Evolutionary conservation across 2,888 invertebrate species (phyloP).

Genomic region (Rhorus exstirpatorius): DNA sequence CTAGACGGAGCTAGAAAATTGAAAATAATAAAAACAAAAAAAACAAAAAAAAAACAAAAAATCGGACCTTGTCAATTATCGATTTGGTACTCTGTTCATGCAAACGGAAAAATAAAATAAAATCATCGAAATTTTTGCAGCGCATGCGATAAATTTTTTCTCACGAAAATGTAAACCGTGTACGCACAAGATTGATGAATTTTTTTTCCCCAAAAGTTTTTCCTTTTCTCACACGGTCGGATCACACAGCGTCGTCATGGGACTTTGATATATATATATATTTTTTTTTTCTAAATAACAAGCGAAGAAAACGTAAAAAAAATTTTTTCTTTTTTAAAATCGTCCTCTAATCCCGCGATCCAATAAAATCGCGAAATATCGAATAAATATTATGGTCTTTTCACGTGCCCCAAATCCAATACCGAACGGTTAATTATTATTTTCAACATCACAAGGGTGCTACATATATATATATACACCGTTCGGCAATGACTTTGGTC

Average conservation of each 20-base stretch:
- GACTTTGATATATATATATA: too few relatives aligned
- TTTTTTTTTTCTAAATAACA: conserved; percentile 51
- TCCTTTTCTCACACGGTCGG: conserved; percentile 30
- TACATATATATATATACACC: too few relatives aligned
- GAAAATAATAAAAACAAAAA: not conserved
- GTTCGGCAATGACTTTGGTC: conserved; percentile 72
- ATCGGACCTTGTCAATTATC: conserved; percentile 42
- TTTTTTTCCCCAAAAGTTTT: conserved; percentile 16
- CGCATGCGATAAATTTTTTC: conserved; percentile 12
- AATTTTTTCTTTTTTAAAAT: too few relatives aligned
- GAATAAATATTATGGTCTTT: conserved; percentile 22
- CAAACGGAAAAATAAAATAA: not conserved
- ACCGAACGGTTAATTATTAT: conserved; percentile 73
- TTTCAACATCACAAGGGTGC: conserved; percentile 79
- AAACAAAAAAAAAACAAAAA: not conserved
- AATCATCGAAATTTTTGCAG: conserved; percentile 7
- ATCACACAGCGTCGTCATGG: too few relatives aligned
- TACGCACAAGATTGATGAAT: conserved; percentile 51
- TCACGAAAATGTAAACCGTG: not conserved
- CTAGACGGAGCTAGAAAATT: conserved; percentile 49
- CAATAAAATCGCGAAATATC: conserved; percentile 52
- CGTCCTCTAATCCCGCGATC: conserved; percentile 6
- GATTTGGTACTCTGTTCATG: not conserved
- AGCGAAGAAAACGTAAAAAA: conserved; percentile 16
- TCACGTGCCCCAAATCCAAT: conserved; percentile 63